Conservation (phyloP, 2,888 invertebrate genomes). For the Eupeodes luniger region DNA sequence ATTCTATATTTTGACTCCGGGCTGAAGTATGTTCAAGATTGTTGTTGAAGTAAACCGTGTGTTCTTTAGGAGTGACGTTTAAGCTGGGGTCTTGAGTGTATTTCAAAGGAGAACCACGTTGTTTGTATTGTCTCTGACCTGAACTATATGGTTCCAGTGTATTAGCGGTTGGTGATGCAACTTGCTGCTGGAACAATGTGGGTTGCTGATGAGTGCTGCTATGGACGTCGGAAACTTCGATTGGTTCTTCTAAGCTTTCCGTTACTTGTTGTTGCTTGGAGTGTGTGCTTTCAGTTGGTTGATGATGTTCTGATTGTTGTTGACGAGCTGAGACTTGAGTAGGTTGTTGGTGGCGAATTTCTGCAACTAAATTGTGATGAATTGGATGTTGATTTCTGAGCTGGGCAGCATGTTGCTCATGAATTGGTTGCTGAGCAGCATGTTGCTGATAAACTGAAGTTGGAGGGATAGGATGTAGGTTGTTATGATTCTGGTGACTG, state of each 20-base stretch:
- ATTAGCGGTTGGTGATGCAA: conserved; percentile 6
- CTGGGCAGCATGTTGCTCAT: not conserved
- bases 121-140: conserved; percentile 75
- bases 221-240: conserved; percentile 19
- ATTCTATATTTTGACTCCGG: conserved; percentile 68
- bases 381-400: conserved; percentile 12
- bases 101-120: conserved; percentile 41
- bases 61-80: conserved; percentile 80
- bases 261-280: conserved; percentile 21
- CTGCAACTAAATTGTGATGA: conserved; percentile 47
- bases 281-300: not conserved
- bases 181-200: conserved; percentile 31
- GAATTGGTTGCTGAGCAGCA: not conserved
- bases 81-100: conserved; percentile 81
- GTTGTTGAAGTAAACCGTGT: conserved; percentile 79
- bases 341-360: conserved; percentile 44
- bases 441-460: not conserved
- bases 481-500: not conserved
- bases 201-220: conserved; percentile 52
- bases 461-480: not conserved
- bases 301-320: not conserved
- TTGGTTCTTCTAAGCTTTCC: conserved; percentile 16
- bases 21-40: conserved; percentile 62
- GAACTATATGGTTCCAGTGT: conserved; percentile 50
- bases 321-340: not conserved